Base-by-base conservation (phyloP, 2,888 invertebrate species). In the Dichetophora obliterata region DNA sequence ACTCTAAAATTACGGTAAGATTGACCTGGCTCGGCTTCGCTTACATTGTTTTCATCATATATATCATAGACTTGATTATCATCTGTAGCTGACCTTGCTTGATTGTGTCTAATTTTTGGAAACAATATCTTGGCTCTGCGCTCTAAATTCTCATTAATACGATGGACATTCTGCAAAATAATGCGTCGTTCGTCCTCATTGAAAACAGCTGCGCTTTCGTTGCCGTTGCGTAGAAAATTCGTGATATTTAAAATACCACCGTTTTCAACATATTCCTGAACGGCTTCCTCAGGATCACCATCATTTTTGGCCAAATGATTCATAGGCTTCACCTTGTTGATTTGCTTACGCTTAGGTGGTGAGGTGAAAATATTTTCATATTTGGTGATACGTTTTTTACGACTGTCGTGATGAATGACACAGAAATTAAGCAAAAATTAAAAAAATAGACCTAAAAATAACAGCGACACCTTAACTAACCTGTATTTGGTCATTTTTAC, bases 311-410 rank as follows among this genome's bases (percentile, higher is more conserved):
- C 76, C 52, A 80, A 76, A 48, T 82, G 80, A 14, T 79, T 79
- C 19, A 81, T 77, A 0, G 82, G 83, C 6, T 71, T 80, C 16
- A 80, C 80, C 70, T 81, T 80, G 65, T 82, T 82, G 8, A 83
- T 74, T 75, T 79, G 78, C 72, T 81, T 82, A 1, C 59, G 31
- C 14, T 75, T 78, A 4, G 79, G 76, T 9, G 71, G 66, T 19
- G 59, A 65, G 34, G 61, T 19, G 9, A 61, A 16, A 50, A 59
- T 22, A 11, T 50, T 50, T 54, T 16, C 27, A 11, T 37, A 19
- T 54, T 52, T 54, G 16, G 37, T 66, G 34, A 9, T 16, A 27
- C 43, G 48, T 27, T 59, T 34, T 76, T 75, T 78, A 22, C 24
- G 5, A 54, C 61, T 59, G 8, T n/a, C 48, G 52, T 19, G 8